Evolutionary conservation across 1,140 invertebrate genomes (phyloP).

Genomic region (Bradynema listronoti): DNA sequence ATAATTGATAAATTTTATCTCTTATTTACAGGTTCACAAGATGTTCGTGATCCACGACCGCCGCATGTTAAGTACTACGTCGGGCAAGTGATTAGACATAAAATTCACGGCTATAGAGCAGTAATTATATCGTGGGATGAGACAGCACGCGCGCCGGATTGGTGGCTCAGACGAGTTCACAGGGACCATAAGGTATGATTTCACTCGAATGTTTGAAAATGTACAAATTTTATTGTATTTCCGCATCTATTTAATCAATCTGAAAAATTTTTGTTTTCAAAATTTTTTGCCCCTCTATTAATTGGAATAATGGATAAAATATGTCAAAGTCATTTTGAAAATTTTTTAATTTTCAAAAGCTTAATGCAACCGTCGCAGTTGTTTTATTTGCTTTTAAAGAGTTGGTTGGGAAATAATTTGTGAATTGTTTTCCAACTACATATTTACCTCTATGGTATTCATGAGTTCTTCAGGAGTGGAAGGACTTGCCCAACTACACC

Average conservation of each 20-base stretch:
- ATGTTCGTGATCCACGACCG: conserved; percentile 50
- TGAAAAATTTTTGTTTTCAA: too few relatives aligned
- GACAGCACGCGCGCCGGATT: conserved; percentile 56
- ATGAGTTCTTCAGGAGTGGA: too few relatives aligned
- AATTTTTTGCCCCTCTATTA: too few relatives aligned
- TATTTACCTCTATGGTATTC: too few relatives aligned
- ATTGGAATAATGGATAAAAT: too few relatives aligned
- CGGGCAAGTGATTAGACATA: conserved; percentile 63
- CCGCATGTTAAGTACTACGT: conserved; percentile 60
- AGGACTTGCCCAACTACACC: conserved; percentile 59
- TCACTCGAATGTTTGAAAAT: not conserved
- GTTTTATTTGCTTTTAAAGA: too few relatives aligned
- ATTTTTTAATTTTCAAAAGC: too few relatives aligned
- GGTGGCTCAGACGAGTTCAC: conserved; percentile 54
- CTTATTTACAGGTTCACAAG: conserved; percentile 15
- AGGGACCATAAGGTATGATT: conserved; percentile 24
- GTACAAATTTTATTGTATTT: conserved; percentile 2
- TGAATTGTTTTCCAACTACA: too few relatives aligned
- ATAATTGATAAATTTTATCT: not conserved
- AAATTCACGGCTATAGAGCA: conserved; percentile 61
- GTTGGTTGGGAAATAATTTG: too few relatives aligned
- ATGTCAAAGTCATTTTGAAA: too few relatives aligned
- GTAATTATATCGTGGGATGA: conserved; percentile 64
- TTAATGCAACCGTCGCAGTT: too few relatives aligned
- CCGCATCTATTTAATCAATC: too few relatives aligned